phyloP scores from a whole-genome alignment of 2,113 vertebrate species.

The Polyodon spathula region DNA sequence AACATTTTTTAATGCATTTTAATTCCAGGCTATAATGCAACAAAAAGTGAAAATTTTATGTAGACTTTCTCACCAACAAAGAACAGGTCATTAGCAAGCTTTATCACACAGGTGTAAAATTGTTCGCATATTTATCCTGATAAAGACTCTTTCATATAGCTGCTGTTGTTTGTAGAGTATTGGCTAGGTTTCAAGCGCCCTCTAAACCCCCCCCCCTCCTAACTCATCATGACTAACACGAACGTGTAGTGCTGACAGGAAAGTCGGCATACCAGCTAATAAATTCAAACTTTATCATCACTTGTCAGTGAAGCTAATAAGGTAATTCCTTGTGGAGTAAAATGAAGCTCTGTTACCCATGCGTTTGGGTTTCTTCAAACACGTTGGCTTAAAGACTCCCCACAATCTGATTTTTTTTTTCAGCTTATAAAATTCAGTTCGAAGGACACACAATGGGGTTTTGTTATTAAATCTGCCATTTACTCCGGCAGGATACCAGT shows the following conservation, averaged over 20 bases:
- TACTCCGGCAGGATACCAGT: too few relatives aligned
- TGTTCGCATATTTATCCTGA: conserved; percentile 44
- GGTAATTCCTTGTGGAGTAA: conserved; percentile 31
- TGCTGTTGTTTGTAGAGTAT: background rate
- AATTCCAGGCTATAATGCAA: too few relatives aligned
- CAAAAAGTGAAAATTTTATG: too few relatives aligned
- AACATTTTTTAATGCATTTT: too few relatives aligned
- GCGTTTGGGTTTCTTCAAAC: conserved; percentile 21
- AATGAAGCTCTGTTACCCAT: conserved; percentile 29
- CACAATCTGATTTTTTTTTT: conserved; percentile 28
- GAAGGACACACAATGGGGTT: conserved; percentile 15
- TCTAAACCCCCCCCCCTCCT: conserved; percentile 18
- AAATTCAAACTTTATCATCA: conserved; percentile 32
- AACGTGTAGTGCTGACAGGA: conserved; percentile 30
- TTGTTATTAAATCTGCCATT: too few relatives aligned
- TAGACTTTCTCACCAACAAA: conserved; percentile 6
- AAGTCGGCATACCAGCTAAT: conserved; percentile 11
- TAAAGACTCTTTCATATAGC: conserved; percentile 41
- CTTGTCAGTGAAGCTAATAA: conserved; percentile 47
- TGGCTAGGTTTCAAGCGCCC: conserved; percentile 11
- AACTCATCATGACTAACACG: conserved; percentile 17
- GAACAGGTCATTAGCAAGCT: conserved; percentile 19
- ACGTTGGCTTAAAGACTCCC: conserved; percentile 27
- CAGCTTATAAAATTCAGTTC: conserved; percentile 12
- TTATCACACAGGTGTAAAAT: conserved; percentile 45